A percentile compares a stretch with the other conserved stretches of the same genome.
Evolutionary conservation across 2,888 invertebrate genomes (phyloP).

Genomic region (Heliconius erato): DNA sequence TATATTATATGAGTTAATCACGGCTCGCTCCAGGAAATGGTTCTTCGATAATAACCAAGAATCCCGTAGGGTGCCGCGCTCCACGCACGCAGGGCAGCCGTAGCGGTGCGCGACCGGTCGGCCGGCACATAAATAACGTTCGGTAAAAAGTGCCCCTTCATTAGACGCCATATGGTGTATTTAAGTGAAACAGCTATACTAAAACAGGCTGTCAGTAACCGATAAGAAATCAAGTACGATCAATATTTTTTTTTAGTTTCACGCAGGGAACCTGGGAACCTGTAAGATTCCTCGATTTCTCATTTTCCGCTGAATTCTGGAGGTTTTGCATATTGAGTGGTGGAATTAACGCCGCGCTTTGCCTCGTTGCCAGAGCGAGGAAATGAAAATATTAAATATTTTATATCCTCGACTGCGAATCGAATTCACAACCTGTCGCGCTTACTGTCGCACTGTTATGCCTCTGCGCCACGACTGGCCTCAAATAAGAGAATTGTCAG

Average conservation of each 20-base stretch:
- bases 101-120: slow-evolving; percentile 40
- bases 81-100: slow-evolving; percentile 36
- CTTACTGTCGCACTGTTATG: too few species aligned
- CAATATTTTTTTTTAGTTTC: not conserved
- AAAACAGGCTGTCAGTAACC: not conserved
- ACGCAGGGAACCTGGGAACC: too few species aligned
- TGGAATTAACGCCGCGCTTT: too few species aligned
- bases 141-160: slow-evolving; percentile 34
- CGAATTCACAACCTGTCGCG: too few species aligned
- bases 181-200: slow-evolving; percentile 21
- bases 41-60: slow-evolving; percentile 30
- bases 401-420: too few species aligned
- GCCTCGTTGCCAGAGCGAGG: too few species aligned
- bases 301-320: too few species aligned
- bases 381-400: too few species aligned
- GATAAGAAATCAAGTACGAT: not conserved
- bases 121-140: slow-evolving; percentile 38
- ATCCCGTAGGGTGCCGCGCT: slow-evolving; percentile 36
- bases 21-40: slow-evolving; percentile 22
- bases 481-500: not conserved
- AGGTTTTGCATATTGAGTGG: too few species aligned
- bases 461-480: too few species aligned
- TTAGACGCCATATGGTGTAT: slow-evolving; percentile 38
- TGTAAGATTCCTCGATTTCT: too few species aligned
- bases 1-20: not conserved